Evolutionary conservation across 2,888 invertebrate species (phyloP).

Genomic region (Drosophila picticornis): DNA sequence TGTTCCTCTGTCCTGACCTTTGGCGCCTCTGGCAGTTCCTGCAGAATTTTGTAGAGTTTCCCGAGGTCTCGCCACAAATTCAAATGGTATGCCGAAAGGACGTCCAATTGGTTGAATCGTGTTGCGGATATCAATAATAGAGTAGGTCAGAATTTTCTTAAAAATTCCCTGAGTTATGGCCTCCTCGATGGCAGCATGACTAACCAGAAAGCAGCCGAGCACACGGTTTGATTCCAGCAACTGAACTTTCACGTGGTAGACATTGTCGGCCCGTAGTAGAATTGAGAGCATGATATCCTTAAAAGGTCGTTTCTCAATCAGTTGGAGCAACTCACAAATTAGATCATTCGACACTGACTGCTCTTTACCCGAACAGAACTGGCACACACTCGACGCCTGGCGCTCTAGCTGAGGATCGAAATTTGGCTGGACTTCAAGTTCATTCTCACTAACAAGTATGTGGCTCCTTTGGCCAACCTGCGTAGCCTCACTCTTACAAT

Average conservation of each 20-base stretch:
- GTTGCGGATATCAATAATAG: slow-evolving; percentile 41
- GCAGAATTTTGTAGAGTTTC: not conserved
- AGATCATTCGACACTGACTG: slow-evolving; percentile 34
- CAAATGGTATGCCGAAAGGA: slow-evolving; percentile 41
- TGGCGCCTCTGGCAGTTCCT: rapidly evolving
- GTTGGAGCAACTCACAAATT: slow-evolving; percentile 7
- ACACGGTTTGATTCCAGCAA: slow-evolving; percentile 37
- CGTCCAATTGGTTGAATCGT: slow-evolving; percentile 12
- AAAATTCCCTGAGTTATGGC: slow-evolving; percentile 58
- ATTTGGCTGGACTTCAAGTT: not conserved
- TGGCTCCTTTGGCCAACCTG: not conserved
- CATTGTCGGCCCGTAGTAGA: slow-evolving; percentile 54
- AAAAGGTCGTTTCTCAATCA: slow-evolving; percentile 31
- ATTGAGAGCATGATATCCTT: slow-evolving; percentile 59
- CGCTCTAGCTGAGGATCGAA: not conserved
- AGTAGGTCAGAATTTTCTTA: slow-evolving; percentile 57
- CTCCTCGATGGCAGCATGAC: slow-evolving; percentile 56
- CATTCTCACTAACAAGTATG: not conserved
- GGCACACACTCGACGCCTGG: slow-evolving; percentile 38
- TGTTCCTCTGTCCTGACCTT: not conserved
- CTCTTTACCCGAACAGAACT: slow-evolving; percentile 35
- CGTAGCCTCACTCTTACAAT: not conserved
- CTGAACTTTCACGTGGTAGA: slow-evolving; percentile 73
- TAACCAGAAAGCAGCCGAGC: slow-evolving; percentile 68
- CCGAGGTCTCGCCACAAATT: slow-evolving; percentile 4